phyloP scores from a whole-genome alignment of 2,888 invertebrate species.

The Melipona beecheii region DNA sequence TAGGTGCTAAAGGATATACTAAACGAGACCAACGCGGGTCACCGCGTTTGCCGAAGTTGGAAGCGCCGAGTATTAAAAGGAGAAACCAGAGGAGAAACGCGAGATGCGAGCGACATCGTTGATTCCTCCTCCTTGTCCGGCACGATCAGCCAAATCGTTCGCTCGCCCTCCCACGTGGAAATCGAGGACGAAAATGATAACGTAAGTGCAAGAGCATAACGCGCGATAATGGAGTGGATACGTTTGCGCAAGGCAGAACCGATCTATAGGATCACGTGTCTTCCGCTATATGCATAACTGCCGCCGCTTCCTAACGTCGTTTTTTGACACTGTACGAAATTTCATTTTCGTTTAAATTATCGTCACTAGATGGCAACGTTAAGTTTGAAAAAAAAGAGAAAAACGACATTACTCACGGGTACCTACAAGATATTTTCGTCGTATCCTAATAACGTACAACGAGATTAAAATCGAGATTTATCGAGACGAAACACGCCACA shows the following conservation, averaged over 20 bases:
- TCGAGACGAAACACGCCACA: neutral
- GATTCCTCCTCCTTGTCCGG: neutral
- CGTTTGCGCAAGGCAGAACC: neutral
- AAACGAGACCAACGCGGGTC: constrained; percentile 14
- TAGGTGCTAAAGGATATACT: neutral
- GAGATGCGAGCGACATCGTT: constrained; percentile 7
- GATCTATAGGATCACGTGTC: constrained; percentile 6
- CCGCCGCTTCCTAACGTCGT: neutral
- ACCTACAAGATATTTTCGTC: no score
- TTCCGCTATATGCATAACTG: neutral
- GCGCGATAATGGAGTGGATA: constrained; percentile 4
- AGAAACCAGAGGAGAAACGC: constrained; percentile 18
- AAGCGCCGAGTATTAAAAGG: constrained; percentile 20
- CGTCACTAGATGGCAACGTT: no score
- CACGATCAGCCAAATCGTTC: neutral
- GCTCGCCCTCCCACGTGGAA: neutral
- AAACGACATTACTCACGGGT: no score
- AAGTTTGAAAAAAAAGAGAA: no score
- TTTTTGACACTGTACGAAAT: no score
- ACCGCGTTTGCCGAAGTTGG: constrained; percentile 16
- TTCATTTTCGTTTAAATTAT: no score
- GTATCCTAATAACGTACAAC: neutral
- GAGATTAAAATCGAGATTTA: neutral
- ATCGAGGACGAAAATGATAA: constrained; percentile 23
- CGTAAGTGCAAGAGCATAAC: neutral